phyloP scores from a whole-genome alignment of 2,113 vertebrate genomes.

The Pungitius pungitius region DNA sequence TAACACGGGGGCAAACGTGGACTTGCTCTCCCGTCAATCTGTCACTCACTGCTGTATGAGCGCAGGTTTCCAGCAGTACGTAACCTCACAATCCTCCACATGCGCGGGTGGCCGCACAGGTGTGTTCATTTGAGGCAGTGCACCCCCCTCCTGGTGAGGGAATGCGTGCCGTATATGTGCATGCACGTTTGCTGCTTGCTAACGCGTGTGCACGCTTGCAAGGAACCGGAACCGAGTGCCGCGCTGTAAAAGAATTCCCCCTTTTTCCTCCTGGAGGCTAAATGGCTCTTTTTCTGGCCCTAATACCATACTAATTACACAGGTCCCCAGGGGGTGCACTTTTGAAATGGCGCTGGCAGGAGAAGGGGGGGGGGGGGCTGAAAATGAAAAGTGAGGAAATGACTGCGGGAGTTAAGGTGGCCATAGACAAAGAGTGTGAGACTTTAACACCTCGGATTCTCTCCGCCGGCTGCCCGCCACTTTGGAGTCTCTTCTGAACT shows the following conservation, averaged over 20 bases:
- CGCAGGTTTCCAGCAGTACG: conserved; percentile 51
- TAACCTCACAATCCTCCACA: conserved; percentile 16
- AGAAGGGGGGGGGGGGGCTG: conserved; percentile 13
- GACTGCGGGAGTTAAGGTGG: conserved; percentile 67
- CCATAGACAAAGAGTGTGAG: conserved; percentile 74
- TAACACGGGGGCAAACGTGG: conserved; percentile 45
- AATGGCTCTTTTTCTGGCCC: conserved; percentile 69
- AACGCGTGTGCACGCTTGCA: conserved; percentile 1
- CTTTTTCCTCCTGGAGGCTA: conserved; percentile 75
- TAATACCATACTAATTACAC: conserved; percentile 85
- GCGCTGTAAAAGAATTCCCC: conserved; percentile 31
- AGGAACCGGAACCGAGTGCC: conserved; percentile 18
- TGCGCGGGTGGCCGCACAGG: background rate
- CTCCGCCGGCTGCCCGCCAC: conserved; percentile 49
- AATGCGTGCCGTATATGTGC: background rate
- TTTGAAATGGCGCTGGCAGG: conserved; percentile 55
- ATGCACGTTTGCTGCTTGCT: background rate
- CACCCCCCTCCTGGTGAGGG: background rate
- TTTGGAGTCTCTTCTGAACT: conserved; percentile 44
- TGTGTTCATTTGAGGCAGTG: background rate
- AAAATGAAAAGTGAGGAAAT: conserved; percentile 81
- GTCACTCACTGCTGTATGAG: conserved; percentile 42
- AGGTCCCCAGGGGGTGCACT: conserved; percentile 73
- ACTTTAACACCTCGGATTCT: conserved; percentile 76
- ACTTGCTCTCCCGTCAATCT: conserved; percentile 48